phyloP scores from a whole-genome alignment of 2,113 vertebrate species.

The Thinocorus orbignyianus region DNA sequence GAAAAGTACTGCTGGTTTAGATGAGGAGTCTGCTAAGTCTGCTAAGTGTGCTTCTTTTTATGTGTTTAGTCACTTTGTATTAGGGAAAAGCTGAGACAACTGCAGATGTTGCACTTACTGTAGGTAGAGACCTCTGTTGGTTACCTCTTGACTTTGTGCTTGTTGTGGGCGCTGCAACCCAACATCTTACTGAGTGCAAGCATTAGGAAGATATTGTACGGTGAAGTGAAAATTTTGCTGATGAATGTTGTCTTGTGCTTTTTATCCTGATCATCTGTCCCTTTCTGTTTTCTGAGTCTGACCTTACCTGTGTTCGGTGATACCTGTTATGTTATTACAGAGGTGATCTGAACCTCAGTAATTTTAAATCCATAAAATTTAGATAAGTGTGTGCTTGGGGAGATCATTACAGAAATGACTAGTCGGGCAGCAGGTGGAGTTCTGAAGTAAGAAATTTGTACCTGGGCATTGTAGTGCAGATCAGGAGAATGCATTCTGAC shows the following conservation, averaged over 20 bases:
- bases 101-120: neutral
- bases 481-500: neutral
- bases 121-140: neutral
- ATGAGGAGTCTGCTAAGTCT: neutral
- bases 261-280: neutral
- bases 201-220: neutral
- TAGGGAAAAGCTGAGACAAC: neutral
- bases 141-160: neutral
- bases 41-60: no score
- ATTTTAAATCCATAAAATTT: neutral
- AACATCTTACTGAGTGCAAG: neutral
- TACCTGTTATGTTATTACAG: neutral
- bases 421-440: neutral
- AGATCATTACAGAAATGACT: neutral
- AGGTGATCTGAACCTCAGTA: neutral
- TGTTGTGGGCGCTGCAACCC: neutral
- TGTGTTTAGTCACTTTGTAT: neutral
- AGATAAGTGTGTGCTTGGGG: neutral
- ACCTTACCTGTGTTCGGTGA: neutral
- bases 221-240: neutral
- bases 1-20: neutral
- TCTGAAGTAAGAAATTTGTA: neutral
- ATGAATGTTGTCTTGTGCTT: neutral
- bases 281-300: neutral
- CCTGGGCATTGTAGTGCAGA: neutral